Percentiles rank a stretch among this genome's conserved stretches.
Conservation (phyloP, 2,113 vertebrate species). For the Bubo blakistoni region DNA sequence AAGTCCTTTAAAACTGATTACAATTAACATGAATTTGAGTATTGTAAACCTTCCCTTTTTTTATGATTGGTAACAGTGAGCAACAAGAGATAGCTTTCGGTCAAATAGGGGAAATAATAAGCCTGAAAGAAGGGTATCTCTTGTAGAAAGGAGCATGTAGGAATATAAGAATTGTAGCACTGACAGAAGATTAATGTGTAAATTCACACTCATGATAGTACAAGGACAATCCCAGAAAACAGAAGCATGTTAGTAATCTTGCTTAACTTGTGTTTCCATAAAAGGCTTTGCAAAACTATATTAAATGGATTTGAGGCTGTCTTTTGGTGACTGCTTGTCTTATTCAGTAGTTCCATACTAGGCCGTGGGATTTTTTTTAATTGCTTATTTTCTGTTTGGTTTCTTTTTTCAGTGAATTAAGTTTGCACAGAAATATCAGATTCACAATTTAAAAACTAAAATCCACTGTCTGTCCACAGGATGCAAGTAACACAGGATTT, state of each 20-base stretch:
- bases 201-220: background rate
- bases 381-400: background rate
- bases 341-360: background rate
- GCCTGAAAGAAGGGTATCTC: background rate
- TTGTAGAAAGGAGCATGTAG: background rate
- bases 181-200: background rate
- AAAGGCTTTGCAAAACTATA: background rate
- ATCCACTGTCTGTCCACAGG: background rate
- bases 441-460: background rate
- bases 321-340: background rate
- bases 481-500: background rate
- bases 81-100: background rate
- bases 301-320: background rate
- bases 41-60: background rate
- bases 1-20: background rate
- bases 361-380: background rate
- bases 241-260: background rate
- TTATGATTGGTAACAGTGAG: background rate
- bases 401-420: constrained; percentile 24
- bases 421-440: background rate
- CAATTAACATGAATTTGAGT: background rate
- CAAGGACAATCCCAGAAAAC: background rate
- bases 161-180: background rate
- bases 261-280: background rate
- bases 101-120: background rate